phyloP scores from a whole-genome alignment of 2,888 invertebrate species.

The Incurvaria masculella region DNA sequence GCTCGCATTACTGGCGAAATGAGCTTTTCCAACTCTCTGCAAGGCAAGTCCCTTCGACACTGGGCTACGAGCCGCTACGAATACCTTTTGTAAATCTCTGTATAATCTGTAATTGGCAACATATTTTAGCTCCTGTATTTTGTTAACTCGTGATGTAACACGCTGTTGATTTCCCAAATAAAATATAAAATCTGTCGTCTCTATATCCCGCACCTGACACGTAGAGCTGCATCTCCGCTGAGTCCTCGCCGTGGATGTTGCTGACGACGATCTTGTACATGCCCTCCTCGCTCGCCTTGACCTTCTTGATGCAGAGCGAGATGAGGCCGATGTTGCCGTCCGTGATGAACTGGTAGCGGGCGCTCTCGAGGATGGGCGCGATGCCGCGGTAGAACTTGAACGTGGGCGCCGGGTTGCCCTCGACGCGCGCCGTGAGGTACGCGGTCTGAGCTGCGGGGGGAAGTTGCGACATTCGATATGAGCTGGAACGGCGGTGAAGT shows the following conservation, averaged over 20 bases:
- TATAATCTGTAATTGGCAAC: no score
- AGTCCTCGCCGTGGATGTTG: slow-evolving; percentile 94
- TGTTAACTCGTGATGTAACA: no score
- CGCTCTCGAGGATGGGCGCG: slow-evolving; percentile 90
- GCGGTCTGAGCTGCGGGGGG: slow-evolving; percentile 76
- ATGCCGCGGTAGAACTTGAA: slow-evolving; percentile 96
- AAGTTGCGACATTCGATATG: no score
- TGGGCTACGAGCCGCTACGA: no score
- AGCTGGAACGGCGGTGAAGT: no score
- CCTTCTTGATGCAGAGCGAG: slow-evolving; percentile 92
- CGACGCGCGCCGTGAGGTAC: slow-evolving; percentile 88
- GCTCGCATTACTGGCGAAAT: no score
- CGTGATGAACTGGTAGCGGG: slow-evolving; percentile 91
- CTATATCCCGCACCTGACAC: slow-evolving; percentile 94
- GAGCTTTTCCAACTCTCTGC: no score
- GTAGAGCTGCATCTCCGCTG: slow-evolving; percentile 93
- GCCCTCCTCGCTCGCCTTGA: slow-evolving; percentile 96
- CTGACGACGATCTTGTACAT: slow-evolving; percentile 91
- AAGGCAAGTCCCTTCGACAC: no score
- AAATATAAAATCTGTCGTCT: no score
- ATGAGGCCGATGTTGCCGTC: slow-evolving; percentile 92
- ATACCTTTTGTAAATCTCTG: no score
- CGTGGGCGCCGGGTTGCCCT: slow-evolving; percentile 92
- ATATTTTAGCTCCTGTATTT: no score
- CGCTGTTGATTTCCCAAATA: no score